Conservation (phyloP, 2,888 invertebrate species). For the Ectemnius continuus region DNA sequence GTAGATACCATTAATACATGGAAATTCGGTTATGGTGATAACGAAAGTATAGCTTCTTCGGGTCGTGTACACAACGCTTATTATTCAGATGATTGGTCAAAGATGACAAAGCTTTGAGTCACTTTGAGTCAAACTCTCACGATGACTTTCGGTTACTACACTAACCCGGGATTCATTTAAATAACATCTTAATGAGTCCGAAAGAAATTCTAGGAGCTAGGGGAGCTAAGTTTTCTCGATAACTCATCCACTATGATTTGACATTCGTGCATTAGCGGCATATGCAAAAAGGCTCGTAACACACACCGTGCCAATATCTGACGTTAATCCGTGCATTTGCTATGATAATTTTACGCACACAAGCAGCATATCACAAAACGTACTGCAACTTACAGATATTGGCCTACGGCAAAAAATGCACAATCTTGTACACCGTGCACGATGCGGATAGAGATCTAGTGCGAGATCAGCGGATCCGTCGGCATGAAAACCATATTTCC, state of each 20-base stretch:
- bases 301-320: conserved; percentile 41
- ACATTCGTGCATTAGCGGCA: conserved; percentile 40
- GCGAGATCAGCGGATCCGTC: conserved; percentile 22
- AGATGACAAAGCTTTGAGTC: no score
- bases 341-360: conserved; percentile 47
- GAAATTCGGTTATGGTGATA: no score
- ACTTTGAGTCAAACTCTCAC: no score
- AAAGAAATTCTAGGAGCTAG: conserved; percentile 28
- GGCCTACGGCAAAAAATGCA: conserved; percentile 35
- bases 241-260: conserved; percentile 36
- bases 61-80: no score
- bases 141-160: no score
- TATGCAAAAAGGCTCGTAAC: conserved; percentile 39
- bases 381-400: conserved; percentile 39
- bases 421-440: conserved; percentile 32
- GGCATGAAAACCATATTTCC: conserved; percentile 22
- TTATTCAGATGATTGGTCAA: no score
- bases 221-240: conserved; percentile 21
- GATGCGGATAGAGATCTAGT: conserved; percentile 29
- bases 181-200: conserved; percentile 22
- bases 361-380: conserved; percentile 35
- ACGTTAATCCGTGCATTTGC: conserved; percentile 47
- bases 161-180: conserved; percentile 3
- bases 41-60: no score
- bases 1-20: no score